Base-by-base conservation (phyloP, 2,113 vertebrate species). In the Haemorhous mexicanus region DNA sequence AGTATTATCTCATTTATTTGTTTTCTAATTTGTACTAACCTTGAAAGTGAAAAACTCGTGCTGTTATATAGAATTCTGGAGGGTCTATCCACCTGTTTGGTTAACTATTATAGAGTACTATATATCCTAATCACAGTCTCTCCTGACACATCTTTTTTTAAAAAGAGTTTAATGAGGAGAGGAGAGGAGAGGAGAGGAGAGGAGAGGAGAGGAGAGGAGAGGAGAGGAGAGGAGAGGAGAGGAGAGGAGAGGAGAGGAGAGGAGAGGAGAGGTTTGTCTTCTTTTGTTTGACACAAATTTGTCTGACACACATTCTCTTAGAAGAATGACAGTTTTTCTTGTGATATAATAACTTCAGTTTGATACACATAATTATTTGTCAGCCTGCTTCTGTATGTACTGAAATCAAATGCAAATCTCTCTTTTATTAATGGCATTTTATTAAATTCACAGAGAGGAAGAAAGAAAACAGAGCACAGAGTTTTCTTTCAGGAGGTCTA, bases 361-460 rank as follows among this genome's bases (percentile, higher is more conserved):
- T 87, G 58, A 72, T 70, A 85, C 67, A 61, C 9, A 22, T 79
- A 75, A 91, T 84, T 0, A 87, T 94, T 87, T 93, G 66, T 87
- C 87, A 89, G 22, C 32, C 37, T 88, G 35, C n/a, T 69, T 91
- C 49, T 83, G 62, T 67, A 69, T 44, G 24, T 70, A 68, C 32
- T 73, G 75, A 93, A 94, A 75, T 72, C 13, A 91, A 87, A 76
- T 93, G 79, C 70, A 90, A 87, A 87, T 76, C 19, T 82, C 35
- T n/a, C 28, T 81, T 55, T 88, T 72, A 83, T 81, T 89, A 73
- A 50, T 41, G 55, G 28, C 74, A 67, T 83, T 92, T 90, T 58
- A 94, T 82, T 46, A 55, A 72, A 79, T 79, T 87, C 86, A 83
- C 43, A 53, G 47, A 56, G 49, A 69, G 44, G 27, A 92, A 52